Evolutionary conservation across 2,797 vertebrate genomes (phyloP).

Genomic region (Bryconaethiops microstoma): DNA sequence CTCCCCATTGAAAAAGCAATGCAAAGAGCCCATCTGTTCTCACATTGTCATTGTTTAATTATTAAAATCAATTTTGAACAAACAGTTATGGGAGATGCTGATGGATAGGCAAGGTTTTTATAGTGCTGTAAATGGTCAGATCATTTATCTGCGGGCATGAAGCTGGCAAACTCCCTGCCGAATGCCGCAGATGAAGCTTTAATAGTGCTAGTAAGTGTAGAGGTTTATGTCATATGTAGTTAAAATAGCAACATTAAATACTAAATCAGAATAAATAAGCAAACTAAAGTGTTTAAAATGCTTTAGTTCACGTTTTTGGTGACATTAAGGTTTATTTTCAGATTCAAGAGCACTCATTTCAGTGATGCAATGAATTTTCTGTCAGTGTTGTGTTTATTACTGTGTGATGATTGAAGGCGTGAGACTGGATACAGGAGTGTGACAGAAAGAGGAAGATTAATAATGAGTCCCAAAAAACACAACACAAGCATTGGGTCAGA

Average conservation of each 20-base stretch:
- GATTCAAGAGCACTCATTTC: neutral
- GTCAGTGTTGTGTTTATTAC: neutral
- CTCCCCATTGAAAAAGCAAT: constrained; percentile 9
- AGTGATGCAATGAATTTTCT: neutral
- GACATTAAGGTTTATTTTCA: neutral
- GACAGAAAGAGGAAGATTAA: too few relatives aligned
- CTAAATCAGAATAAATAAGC: too few relatives aligned
- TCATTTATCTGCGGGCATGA: neutral
- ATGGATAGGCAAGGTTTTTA: neutral
- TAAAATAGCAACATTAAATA: neutral
- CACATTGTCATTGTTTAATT: constrained; percentile 10
- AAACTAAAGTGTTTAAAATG: neutral
- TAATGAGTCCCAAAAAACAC: too few relatives aligned
- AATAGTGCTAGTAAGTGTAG: neutral
- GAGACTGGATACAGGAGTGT: too few relatives aligned
- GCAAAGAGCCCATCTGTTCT: constrained; percentile 10
- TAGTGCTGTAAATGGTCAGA: neutral
- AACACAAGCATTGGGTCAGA: too few relatives aligned
- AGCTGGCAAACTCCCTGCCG: neutral
- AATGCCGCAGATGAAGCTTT: neutral
- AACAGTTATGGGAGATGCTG: neutral
- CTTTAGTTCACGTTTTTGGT: neutral
- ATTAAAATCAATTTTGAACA: constrained; percentile 18
- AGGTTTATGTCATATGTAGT: neutral
- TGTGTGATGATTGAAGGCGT: neutral